These are phyloP conservation scores for Turnix velox DNA, from an alignment of 2,113 vertebrate genomes.

Conservation along the genomic window DNA sequence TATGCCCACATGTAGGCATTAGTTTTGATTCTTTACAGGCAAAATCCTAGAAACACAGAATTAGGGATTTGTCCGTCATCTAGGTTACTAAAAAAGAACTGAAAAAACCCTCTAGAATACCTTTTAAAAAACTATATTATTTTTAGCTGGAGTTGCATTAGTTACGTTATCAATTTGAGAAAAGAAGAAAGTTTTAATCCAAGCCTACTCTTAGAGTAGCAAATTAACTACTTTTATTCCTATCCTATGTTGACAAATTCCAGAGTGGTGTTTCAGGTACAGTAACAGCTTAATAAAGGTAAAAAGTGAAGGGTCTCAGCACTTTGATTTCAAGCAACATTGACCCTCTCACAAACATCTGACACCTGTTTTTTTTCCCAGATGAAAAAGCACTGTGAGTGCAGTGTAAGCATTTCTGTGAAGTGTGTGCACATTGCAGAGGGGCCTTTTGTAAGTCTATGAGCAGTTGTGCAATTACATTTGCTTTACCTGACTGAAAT, in stretches of 20 bases:
- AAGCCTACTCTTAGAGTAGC: background rate
- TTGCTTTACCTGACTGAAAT: background rate
- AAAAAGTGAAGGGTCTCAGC: background rate
- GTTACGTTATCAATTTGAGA: background rate
- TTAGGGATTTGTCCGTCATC: background rate
- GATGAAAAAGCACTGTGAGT: background rate
- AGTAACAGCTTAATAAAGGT: background rate
- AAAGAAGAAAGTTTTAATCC: background rate
- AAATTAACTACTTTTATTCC: background rate
- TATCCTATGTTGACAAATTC: background rate
- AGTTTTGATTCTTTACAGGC: background rate
- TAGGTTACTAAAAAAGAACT: background rate
- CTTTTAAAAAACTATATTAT: background rate
- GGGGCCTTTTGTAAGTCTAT: fast-evolving
- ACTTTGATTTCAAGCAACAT: background rate
- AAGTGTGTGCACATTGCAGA: fast-evolving
- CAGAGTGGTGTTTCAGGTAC: background rate
- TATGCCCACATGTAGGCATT: background rate
- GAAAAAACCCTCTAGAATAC: too few relatives aligned
- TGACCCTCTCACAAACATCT: background rate
- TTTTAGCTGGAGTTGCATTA: background rate
- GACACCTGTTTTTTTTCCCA: background rate
- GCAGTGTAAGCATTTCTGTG: background rate
- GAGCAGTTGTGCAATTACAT: background rate
- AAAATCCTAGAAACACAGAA: background rate